Evolutionary conservation across 2,888 invertebrate genomes (phyloP), one percentile per base, ranked within the genome.

Genomic region (Tenodera sinensis): DNA sequence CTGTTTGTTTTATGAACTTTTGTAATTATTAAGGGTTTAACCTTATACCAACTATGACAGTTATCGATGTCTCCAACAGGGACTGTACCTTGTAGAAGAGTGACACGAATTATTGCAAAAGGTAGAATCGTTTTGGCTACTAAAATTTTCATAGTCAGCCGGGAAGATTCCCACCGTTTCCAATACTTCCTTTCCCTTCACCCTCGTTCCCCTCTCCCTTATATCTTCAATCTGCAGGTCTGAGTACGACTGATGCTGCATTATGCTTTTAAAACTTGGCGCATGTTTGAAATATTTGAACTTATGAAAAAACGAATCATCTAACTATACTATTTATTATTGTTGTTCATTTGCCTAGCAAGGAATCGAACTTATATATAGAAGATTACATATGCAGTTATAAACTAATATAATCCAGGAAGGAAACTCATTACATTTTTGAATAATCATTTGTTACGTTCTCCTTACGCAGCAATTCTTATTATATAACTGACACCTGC

Each of bases 101-200:
- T 20, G 20, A 71, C 54, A 54, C 54, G 28, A 54, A 88, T 88
- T 88, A 88, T 88, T 88, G 88, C 88, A 71, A 84, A 84, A 84
- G 88, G 83, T 54, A 54, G 88, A 88, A 54, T 88, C 88, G 84
- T 71, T 88, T 88, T 88, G 84, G 83, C 83, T 88, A 88, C 83
- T 88, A 54, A 88, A 88, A 88, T 88, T 88, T 88, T 88, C 88
- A 88, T 88, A 28, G 28, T 20, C 88, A 84, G 71, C 71, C 83
- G 88, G 54, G 2, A 28, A 83, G 83, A 15, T 88, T 88, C 84
- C 88, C 87, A 87, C 83, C 83, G 34, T 42, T 83, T 87, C 83
- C 47, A 85, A 85, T 85, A 85, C 54, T 85, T 54, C 54, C n/a
- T 28, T 28, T 7, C 83, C 28, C 83, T 28, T 27, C 83, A 4